Evolutionary conservation across 92 coral and sea anemone genomes (phyloP), one percentile per base, ranked within the genome.

Genomic region (Siderastrea siderea): DNA sequence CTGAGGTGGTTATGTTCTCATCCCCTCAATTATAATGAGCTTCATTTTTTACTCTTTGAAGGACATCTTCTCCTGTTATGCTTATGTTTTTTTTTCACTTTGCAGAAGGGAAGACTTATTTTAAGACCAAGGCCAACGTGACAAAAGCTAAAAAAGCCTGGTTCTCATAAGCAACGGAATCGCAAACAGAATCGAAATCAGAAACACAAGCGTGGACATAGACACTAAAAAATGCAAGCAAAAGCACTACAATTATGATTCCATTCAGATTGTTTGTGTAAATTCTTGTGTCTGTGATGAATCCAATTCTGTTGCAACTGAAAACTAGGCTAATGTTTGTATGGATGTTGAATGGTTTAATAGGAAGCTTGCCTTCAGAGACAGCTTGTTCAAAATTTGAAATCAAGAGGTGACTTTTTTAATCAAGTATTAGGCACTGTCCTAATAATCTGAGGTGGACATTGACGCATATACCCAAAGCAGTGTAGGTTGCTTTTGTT

Each of bases 91-190:
- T 3, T 65, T 74, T 86, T 92, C 65, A 8, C n/a, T 78, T 87
- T 95, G 9, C 92, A 97, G 99, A 97, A 91, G 76, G 99, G 99
- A 80, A 90, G 98, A 75, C 91, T 97, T 79, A 97, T 97, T 75
- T 87, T 97, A 8, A 95, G 93, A 83, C 99, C 98, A 76, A 88
- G 98, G 71, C 98, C 98, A 65, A 77, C 98, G 1, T 71, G 70
- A 77, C 84, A n/a, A 43, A 79, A 47, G 65, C 62, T 71, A 50
- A 55, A 52, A 71, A 68, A 62, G 19, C 81, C 65, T 81, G 53
- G 81, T 81, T 81, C 57, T 48, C 55, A 68, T 62, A 1, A 26
- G 19, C 57, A 7, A 57, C 5, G n/a, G 17, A 17, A 77, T 43
- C 67, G 10, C 16, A 78, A 60, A 49, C n/a, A 8, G 38, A 75